A percentile compares a stretch with the other conserved stretches of the same genome.
Conservation (phyloP, 2,888 invertebrate species). For the Chrysodeixis includens region DNA sequence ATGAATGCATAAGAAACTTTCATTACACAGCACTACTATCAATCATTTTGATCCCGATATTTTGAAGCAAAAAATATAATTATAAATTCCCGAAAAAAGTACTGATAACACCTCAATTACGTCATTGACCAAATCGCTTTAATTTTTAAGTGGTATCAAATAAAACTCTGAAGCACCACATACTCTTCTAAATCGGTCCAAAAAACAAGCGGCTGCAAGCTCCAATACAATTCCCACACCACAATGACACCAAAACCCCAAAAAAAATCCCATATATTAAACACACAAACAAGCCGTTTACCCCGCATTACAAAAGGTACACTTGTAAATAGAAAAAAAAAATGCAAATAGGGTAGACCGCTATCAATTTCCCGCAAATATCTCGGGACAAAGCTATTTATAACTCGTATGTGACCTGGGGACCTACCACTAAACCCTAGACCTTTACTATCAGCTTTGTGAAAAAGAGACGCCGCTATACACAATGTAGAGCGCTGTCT, state of each 20-base stretch:
- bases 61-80: background rate
- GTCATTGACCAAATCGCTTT: too few relatives aligned
- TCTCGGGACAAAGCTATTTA: conserved; percentile 66
- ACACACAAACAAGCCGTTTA: conserved; percentile 42
- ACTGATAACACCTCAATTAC: too few relatives aligned
- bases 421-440: too few relatives aligned
- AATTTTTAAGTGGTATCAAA: too few relatives aligned
- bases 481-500: too few relatives aligned
- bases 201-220: background rate
- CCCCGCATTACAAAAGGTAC: conserved; percentile 59
- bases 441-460: too few relatives aligned
- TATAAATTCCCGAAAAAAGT: background rate
- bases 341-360: conserved; percentile 68
- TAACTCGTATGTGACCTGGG: conserved; percentile 68
- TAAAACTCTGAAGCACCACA: too few relatives aligned
- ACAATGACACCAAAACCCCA: conserved; percentile 18
- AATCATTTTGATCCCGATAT: too few relatives aligned
- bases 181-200: too few relatives aligned
- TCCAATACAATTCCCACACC: background rate
- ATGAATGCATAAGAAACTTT: background rate
- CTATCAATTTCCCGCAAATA: conserved; percentile 72
- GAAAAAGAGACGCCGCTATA: too few relatives aligned
- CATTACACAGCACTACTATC: background rate
- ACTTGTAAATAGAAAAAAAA: conserved; percentile 68
- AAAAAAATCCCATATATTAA: conserved; percentile 46